Base-by-base conservation (phyloP, 2,888 invertebrate species). In the Melanotus villosus region DNA sequence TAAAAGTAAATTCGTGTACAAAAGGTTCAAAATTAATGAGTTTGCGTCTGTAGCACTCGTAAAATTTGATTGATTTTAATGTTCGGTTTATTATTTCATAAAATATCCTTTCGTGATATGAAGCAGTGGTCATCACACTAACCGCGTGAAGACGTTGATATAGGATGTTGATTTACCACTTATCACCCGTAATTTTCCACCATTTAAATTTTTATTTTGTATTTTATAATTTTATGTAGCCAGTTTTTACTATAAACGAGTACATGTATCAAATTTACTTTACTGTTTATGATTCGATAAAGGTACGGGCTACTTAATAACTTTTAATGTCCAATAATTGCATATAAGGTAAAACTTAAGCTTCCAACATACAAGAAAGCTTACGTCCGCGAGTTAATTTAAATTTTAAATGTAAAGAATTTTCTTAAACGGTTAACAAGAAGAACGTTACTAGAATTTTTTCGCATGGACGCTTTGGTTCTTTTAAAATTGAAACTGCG, bases 11-110 rank as follows among this genome's bases (percentile, higher is more conserved):
- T n/a, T 9, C 47, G 47, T 47, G 47, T 23, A 47, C 47, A 47
- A 23, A 16, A 43, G 10, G 12, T 47, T 47, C 23, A n/a, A 5
- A 47, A 47, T 38, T 56, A 21, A 56, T 21, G 56, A 38, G 21
- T 12, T n/a, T 38, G 12, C 56, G 21, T n/a, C 12, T 23, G 19
- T 14, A 19, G 19, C 19, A 19, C 38, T 12, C 56, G 19, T 56
- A 56, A 56, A 56, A 9, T 36, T 36, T 56, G 56, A 56, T 56
- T 56, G 56, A 56, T 56, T 38, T 56, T 56, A 36, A 56, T 56
- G 56, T 56, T 21, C 21, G 21, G 23, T 56, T 56, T 56, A 56
- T 56, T 56, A 18, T 56, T 56, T 56, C 56, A 56, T 56, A 38
- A 56, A 56, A 56, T 12, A 10, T 9, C 36, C 56, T 56, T 56